Evolutionary conservation across 2,888 invertebrate species (phyloP), one percentile per base, ranked within the genome.

Genomic region (Patella ulyssiponensis): DNA sequence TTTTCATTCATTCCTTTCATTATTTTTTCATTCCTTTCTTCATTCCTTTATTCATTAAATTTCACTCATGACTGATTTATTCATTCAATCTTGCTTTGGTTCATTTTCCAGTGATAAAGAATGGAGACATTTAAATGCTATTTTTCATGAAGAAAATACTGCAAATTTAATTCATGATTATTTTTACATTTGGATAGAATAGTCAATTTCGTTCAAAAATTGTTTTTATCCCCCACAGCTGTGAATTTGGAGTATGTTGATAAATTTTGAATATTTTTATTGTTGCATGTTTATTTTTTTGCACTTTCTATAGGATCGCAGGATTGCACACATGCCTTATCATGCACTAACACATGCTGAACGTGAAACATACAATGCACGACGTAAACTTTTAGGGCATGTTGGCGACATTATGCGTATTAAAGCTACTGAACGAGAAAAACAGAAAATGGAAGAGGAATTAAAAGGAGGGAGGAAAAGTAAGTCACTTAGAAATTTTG

Each of bases 241-340:
- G 7, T 44, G 9, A 44, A 44, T 44, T 44, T 44, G 44, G 44
- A 44, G 44, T 44, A 7, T 44, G 7, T 44, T 44, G 44, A 7
- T 44, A 44, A 0, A 44, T 44, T 0, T 44, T 44, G 44, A 44
- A 44, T 77, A 74, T 76, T 14, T 20, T 58, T 69, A 69, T 23
- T 72, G 70, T 74, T 69, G 15, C 70, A 71, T 44, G 51, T 73
- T 58, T 73, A 44, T 44, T 9, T 44, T 44, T 44, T 44, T 44
- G 77, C 53, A 75, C 72, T 23, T 64, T 51, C 69, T 71, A 33
- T 80, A 90, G 90, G 92, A 92, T 82, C 86, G 88, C 69, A 86
- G 91, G 74, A 91, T 92, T 58, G 90, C 92, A 52, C 90, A 90
- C 82, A 90, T 90, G 83, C 92, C 92, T 0, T 91, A 91, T 82